Evolutionary conservation across 1,140 invertebrate species (phyloP), one percentile per base, ranked within the genome.

Genomic region (Drosophila sproati): DNA sequence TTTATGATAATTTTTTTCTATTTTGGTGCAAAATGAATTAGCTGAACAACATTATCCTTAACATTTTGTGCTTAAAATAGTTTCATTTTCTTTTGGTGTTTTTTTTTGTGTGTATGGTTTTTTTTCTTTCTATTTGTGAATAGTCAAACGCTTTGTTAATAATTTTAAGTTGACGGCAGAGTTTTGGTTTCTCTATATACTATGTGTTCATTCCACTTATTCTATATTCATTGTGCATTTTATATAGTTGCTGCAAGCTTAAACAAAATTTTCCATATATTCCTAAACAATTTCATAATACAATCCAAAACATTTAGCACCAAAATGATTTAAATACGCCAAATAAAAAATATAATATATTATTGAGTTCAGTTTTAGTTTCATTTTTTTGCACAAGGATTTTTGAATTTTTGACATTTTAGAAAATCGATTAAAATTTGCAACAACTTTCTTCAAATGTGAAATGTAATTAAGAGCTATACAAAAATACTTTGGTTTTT

Each of bases 401-500:
- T 56, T 48, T 35, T 37, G 8, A 56, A 80, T 78, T 73, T 83
- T 83, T 48, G 43, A 77, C 68, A 55, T 82, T 78, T 56, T 52
- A 34, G 75, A 83, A 77, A 85, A 80, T 73, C 62, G 79, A 82
- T 28, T 66, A 28, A 73, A 74, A 77, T 82, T 87, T 87, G 80
- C 82, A 88, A 83, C 83, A 88, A 85, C 76, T 73, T 67, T 60
- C 68, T 41, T 41, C 32, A 63, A 56, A 43, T 43, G 39, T 48
- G 12, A 51, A 73, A 70, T 62, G 51, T 47, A 64, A 69, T 66
- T 71, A 64, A 51, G 50, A 72, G 62, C 69, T 73, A 73, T 39
- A 70, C 63, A 77, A 86, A 77, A 86, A 89, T 89, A 88, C 83
- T 89, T 88, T 88, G 83, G 83, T 85, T 73, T 85, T 50, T 71